Evolutionary conservation across 1,140 invertebrate genomes (phyloP), one percentile per base, ranked within the genome.

Genomic region (Drosophila trapezifrons): DNA sequence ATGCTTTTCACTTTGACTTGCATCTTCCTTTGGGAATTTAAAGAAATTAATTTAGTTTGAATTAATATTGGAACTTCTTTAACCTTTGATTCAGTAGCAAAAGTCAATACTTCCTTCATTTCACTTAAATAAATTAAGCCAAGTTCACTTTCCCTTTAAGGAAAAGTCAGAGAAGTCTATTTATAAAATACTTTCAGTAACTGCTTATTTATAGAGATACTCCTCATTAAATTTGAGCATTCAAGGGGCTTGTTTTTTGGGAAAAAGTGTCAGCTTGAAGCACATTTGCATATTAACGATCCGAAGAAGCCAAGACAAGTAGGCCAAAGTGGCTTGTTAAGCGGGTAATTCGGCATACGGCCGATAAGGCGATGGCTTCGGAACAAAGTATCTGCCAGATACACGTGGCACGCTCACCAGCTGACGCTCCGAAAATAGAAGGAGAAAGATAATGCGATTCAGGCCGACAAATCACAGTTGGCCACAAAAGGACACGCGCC

Each of bases 401-500:
- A 55, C 83, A 82, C 76, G 78, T 86, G 83, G 65, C 82, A 79
- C 43, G 66, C 67, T 25, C 46, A 43, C 22, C 84, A 87, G 85
- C 78, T 89, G 85, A 84, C 73, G 52, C 71, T 6, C 40, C 13
- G n/a, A 17, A 20, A 42, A 42, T 35, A 40, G 42, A 40, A 8
- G 12, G 3, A 15, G 49, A 8, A 65, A 57, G 40, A 76, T 69
- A 62, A 82, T 46, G 46, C 32, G n/a, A 42, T 18, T 15, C 67
- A 66, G 59, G 20, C 64, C 69, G 54, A 54, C 46, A 76, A 89
- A 89, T 89, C 84, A 90, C 84, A 89, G 84, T 89, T 90, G 84
- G 85, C 80, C 70, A 66, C 73, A 72, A 80, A 77, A 57, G 76
- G 77, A 87, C 83, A 82, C 84, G 84, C 79, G 84, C 73, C 83